Evolutionary conservation across 1,140 invertebrate genomes (phyloP).

Genomic region (Helicoverpa zea): DNA sequence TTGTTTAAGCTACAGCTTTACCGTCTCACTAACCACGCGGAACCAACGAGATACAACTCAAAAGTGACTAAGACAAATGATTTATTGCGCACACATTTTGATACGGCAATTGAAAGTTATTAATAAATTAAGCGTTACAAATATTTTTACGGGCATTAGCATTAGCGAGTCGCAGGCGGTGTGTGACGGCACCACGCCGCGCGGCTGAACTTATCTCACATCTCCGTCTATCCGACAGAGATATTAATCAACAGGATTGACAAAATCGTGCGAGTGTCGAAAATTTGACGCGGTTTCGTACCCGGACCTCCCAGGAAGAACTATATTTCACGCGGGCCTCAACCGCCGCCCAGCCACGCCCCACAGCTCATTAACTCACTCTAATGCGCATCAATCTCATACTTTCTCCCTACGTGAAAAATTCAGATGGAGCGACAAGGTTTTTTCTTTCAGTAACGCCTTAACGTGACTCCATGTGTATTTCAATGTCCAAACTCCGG

Average conservation of each 20-base stretch:
- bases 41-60: slow-evolving; percentile 19
- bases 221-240: slow-evolving; percentile 68
- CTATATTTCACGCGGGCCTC: slow-evolving; percentile 79
- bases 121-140: slow-evolving; percentile 53
- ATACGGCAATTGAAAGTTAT: slow-evolving; percentile 50
- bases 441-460: slow-evolving; percentile 38
- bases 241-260: slow-evolving; percentile 82
- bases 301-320: slow-evolving; percentile 81
- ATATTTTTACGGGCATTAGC: slow-evolving; percentile 51
- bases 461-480: slow-evolving; percentile 34
- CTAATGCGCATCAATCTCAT: slow-evolving; percentile 81
- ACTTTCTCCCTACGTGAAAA: slow-evolving; percentile 67
- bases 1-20: not conserved
- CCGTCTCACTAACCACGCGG: slow-evolving; percentile 17
- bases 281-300: slow-evolving; percentile 74
- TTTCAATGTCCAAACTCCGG: slow-evolving; percentile 3
- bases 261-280: slow-evolving; percentile 85
- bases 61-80: slow-evolving; percentile 43
- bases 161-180: slow-evolving; percentile 47
- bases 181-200: slow-evolving; percentile 55
- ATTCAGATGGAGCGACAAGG: slow-evolving; percentile 15
- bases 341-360: slow-evolving; percentile 76
- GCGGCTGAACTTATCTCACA: slow-evolving; percentile 67
- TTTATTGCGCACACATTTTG: slow-evolving; percentile 46
- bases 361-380: slow-evolving; percentile 78